Conservation (phyloP, 2,113 vertebrate species). For the Campylomormyrus numenius region DNA sequence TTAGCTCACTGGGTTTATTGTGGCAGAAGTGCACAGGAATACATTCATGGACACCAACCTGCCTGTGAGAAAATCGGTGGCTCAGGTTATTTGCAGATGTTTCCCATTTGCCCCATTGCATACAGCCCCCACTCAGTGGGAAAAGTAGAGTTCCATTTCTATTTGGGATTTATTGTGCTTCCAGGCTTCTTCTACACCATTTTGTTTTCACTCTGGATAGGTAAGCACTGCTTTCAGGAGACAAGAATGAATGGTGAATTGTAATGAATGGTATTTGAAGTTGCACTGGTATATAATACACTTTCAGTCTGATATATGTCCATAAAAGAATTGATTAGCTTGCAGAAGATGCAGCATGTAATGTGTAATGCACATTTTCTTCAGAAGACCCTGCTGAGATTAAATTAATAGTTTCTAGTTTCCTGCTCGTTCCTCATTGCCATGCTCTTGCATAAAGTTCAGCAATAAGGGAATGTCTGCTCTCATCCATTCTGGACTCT, state of each 20-base stretch:
- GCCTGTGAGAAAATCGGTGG: background rate
- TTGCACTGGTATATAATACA: background rate
- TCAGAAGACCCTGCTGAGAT: background rate
- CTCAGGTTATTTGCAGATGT: background rate
- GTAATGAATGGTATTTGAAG: background rate
- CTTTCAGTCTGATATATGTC: background rate
- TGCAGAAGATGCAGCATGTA: background rate
- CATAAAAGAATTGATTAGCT: background rate
- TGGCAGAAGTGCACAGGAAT: background rate
- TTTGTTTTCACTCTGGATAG: background rate
- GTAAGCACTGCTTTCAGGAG: background rate
- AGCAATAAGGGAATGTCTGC: conserved; percentile 32
- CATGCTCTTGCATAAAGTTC: conserved; percentile 36
- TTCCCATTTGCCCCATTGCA: background rate
- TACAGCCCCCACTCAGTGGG: background rate
- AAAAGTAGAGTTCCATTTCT: background rate
- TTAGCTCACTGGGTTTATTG: background rate
- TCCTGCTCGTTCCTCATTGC: background rate
- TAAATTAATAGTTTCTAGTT: conserved; percentile 9
- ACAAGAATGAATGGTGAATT: background rate
- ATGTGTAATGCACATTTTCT: background rate
- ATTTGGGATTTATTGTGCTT: background rate
- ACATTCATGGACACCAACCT: background rate
- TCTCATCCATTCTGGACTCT: conserved; percentile 17
- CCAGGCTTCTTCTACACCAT: background rate